Conservation (phyloP, 2,888 invertebrate genomes). For the Drosophila hawaiiensis region DNA sequence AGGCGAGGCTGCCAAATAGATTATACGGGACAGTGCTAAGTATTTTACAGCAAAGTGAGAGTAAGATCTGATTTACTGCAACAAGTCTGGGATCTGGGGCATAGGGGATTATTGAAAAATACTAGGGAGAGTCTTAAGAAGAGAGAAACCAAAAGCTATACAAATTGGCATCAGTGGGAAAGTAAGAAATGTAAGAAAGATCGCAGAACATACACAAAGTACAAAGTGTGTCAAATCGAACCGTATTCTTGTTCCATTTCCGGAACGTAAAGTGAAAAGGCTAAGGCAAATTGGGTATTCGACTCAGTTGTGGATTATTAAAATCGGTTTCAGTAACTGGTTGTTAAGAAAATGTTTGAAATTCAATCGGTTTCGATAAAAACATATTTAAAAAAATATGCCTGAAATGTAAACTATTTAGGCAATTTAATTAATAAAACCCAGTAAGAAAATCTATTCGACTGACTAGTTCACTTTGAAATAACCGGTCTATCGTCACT, state of each 20-base stretch:
- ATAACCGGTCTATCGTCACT: not conserved
- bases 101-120: constrained; percentile 5
- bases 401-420: not conserved
- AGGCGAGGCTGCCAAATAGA: constrained; percentile 7
- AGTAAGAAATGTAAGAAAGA: not conserved
- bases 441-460: not conserved
- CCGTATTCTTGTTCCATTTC: not conserved
- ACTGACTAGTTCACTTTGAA: not conserved
- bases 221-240: not conserved
- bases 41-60: not conserved
- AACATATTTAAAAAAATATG: not conserved
- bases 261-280: not conserved
- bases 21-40: not conserved
- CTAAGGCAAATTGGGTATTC: not conserved
- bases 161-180: not conserved
- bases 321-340: not conserved
- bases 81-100: not conserved
- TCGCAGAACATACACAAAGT: not conserved
- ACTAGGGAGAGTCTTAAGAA: not conserved
- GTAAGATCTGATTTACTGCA: constrained; percentile 1
- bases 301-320: not conserved
- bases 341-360: not conserved
- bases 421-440: not conserved
- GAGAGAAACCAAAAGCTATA: constrained; percentile 1
- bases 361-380: not conserved